Evolutionary conservation across 2,113 vertebrate species (phyloP).

Genomic region (Mirounga angustirostris): DNA sequence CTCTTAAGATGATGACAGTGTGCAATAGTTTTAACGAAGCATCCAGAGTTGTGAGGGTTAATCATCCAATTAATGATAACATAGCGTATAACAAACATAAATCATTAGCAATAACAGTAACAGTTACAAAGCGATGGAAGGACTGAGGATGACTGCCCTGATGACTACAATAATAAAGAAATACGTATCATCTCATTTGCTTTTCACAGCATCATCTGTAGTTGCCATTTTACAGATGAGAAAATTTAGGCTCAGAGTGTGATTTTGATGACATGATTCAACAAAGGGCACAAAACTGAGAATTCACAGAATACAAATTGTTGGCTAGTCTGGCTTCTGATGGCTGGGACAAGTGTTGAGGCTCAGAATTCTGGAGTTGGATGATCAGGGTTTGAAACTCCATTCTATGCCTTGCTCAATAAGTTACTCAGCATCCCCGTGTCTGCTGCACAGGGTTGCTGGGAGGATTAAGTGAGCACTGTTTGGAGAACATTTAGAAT

Average conservation of each 20-base stretch:
- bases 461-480: neutral
- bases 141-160: neutral
- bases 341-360: neutral
- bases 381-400: neutral
- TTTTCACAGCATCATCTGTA: neutral
- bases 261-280: neutral
- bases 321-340: neutral
- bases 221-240: neutral
- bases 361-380: no score
- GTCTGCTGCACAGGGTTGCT: rapidly evolving
- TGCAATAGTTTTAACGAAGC: neutral
- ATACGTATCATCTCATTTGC: neutral
- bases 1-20: neutral
- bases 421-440: neutral
- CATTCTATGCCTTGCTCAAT: neutral
- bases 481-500: neutral
- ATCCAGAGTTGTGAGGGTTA: neutral
- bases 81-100: neutral
- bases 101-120: neutral
- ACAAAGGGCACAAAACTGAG: neutral
- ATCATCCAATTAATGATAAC: neutral
- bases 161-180: neutral
- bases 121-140: neutral
- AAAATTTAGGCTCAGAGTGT: neutral
- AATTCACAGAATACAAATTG: neutral